Evolutionary conservation across 2,797 vertebrate genomes (phyloP), one percentile per base, ranked within the genome.

Genomic region (Phrynocephalus guinanensis): DNA sequence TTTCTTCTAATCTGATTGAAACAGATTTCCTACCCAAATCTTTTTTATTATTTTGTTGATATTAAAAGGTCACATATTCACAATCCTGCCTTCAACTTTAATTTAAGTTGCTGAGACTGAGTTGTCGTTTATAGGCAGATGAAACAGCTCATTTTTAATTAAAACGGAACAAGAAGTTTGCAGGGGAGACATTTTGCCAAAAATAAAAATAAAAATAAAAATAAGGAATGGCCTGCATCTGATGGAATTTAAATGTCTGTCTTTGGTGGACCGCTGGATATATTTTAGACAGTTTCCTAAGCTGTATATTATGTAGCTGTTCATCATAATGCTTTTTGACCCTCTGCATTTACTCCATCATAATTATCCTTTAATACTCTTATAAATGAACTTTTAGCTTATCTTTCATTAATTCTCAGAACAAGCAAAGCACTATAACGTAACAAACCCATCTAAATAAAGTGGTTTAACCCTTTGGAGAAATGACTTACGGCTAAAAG

Each of bases 281-380:
- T 89, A 92, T 94, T 95, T 95, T 92, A 96, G 93, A 93, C 95
- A 95, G 86, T 96, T 97, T 97, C 91, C 94, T 92, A 92, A 95
- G 95, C 94, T 92, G 91, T 95, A 95, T 95, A 95, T 95, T 96
- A 90, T 94, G 95, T 94, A 94, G 96, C 95, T 95, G 93, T 95
- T 94, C 95, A 96, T 93, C 96, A 93, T 97, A 97, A 97, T 97
- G 95, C 96, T 93, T 97, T 96, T 97, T 95, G 96, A 96, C 97
- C 95, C 90, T 88, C 95, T 96, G 96, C 96, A 96, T 97, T 97
- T 96, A 97, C 95, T 96, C 95, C 96, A 96, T 96, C 96, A 96
- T 97, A 97, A 97, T 97, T 97, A 97, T 97, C 97, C 97, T 96
- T 97, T 97, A 97, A 97, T 97, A 97, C 97, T 97, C 97, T 97